Evolutionary conservation across 2,888 invertebrate genomes (phyloP).

Genomic region (Heteropelma amictum): DNA sequence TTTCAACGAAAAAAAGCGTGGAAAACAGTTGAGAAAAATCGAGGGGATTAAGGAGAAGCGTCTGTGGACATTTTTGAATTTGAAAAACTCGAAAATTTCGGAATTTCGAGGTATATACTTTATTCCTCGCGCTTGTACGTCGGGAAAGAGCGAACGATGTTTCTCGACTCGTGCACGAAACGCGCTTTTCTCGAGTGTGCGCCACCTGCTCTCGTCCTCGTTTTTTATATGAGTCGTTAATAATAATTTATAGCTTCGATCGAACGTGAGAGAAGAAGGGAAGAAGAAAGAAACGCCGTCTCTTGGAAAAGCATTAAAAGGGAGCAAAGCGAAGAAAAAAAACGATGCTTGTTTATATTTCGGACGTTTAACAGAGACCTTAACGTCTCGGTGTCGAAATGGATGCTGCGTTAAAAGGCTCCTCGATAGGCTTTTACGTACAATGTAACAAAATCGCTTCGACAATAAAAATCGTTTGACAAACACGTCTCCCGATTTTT

Average conservation of each 20-base stretch:
- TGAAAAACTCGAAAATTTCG: conserved; percentile 32
- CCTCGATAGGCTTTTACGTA: background rate
- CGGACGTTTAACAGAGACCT: background rate
- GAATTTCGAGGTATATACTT: too few relatives aligned
- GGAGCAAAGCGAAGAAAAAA: background rate
- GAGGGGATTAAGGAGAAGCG: background rate
- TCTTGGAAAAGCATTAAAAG: conserved; percentile 51
- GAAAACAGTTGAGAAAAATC: background rate
- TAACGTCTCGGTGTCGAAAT: too few relatives aligned
- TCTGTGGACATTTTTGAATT: conserved; percentile 34
- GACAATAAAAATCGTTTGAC: conserved; percentile 9
- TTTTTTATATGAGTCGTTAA: conserved; percentile 48
- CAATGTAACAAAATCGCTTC: background rate
- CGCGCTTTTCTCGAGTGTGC: conserved; percentile 22
- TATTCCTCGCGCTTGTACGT: too few relatives aligned
- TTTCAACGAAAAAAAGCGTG: background rate
- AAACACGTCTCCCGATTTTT: background rate
- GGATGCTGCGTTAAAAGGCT: background rate
- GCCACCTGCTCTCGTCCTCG: conserved; percentile 51
- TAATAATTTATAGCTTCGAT: conserved; percentile 55
- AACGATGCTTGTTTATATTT: background rate
- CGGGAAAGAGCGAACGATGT: too few relatives aligned
- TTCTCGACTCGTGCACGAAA: conserved; percentile 7
- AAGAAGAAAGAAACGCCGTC: conserved; percentile 44
- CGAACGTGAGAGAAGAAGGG: conserved; percentile 50